Evolutionary conservation across 2,113 vertebrate genomes (phyloP), one percentile per base, ranked within the genome.

Genomic region (Rhabdornis inornatus): DNA sequence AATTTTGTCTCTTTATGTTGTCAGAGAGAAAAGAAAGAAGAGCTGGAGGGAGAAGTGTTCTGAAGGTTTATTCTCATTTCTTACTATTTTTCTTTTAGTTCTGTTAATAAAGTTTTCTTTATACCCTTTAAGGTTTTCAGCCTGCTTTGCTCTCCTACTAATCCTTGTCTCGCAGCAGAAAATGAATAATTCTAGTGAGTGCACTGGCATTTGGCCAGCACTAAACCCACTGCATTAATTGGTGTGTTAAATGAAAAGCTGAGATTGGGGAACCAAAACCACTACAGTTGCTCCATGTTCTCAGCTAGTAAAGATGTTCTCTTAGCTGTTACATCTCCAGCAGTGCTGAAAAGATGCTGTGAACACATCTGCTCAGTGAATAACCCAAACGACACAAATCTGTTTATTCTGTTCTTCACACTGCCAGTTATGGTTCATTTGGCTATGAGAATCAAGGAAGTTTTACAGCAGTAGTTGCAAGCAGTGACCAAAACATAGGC

Each of bases 261-360:
- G 24, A 53, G 60, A 30, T 35, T 53, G 31, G 24, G 1, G 1
- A 78, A 64, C 31, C 39, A 28, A 28, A 42, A 28, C 31, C 37
- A 42, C 18, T n/a, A 22, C 37, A 28, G 14, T n/a, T 94, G 93
- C 95, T 97, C 96, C 83, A 2, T 39, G 63, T 97, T 97, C 91
- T 96, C 96, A 94, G 95, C 72, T 93, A 71, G 88, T 90, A 88
- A 97, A 97, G 95, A 85, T 94, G 69, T 87, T 91, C 69, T 95
- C 47, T 95, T 95, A 83, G 80, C 93, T 91, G 91, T 96, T 92
- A 22, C 69, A 93, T 88, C 80, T 95, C 91, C 81, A 91, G 95
- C 95, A 93, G 93, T 96, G 94, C 96, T 95, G 96, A 96, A 96
- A 97, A 95, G 91, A 95, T 95, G 90, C 96, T 92, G 75, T 92